Base-by-base conservation (phyloP, 1,140 invertebrate genomes). In the Holcopasites calliopsidis region DNA sequence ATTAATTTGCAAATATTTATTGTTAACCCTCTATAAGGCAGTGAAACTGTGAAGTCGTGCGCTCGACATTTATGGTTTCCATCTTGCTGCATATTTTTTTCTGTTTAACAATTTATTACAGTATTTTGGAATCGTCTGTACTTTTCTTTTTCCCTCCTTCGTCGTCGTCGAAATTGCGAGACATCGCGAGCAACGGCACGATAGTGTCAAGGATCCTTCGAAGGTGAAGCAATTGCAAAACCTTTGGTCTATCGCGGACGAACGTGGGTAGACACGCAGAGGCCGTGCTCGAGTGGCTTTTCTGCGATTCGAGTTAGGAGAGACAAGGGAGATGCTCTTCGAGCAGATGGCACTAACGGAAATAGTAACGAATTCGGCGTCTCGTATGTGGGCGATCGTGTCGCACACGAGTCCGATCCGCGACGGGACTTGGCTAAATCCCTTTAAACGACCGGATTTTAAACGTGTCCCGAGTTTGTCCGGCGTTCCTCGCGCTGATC, bases 351-450 rank as follows among this genome's bases (percentile, higher is more conserved):
- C 71, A n/a, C n/a, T n/a, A 60, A 73, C 72, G 79, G 80, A 81
- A 80, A 80, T 81, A 76, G 61, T 76, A 62, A 74, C 54, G 70
- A 74, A 75, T 74, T 64, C 69, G 57, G 58, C 69, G 71, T 58
- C 58, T 40, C 28, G 66, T 70, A 82, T 78, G 85, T 80, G 76
- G 82, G 78, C 79, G 82, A 71, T 21, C 47, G 38, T 84, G n/a
- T 79, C 77, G 76, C 81, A 85, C 73, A 79, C 79, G 72, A 75
- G 69, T 80, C 71, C 76, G 79, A 80, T 70, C 81, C 49, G 38
- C 57, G 18, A 52, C 16, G 44, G 64, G 79, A 79, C 80, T 84
- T 79, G 80, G 85, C 84, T 79, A 83, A 85, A 77, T 73, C 71
- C 55, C 64, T 76, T 70, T 62, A n/a, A 52, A 18, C 47, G 40